Conservation (phyloP, 2,113 vertebrate genomes). For the Rousettus leschenaultii region DNA sequence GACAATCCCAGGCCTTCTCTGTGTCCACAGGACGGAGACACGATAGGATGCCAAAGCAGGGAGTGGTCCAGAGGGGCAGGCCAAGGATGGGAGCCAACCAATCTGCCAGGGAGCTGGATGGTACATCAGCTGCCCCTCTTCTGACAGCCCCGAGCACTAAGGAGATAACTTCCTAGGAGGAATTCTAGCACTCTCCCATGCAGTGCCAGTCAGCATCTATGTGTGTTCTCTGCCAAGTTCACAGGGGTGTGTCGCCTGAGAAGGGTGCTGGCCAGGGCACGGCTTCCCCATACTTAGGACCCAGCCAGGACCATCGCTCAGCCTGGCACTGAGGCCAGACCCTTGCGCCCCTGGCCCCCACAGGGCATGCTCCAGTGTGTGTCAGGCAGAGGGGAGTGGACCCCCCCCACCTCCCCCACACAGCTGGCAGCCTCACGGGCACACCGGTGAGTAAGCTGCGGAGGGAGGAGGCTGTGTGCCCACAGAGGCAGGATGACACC, state of each 20-base stretch:
- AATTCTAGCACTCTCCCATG: not conserved
- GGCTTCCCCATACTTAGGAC: not conserved
- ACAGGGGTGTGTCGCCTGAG: not conserved
- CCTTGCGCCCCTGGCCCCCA: not conserved
- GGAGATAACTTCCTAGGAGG: not conserved
- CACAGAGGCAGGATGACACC: slow-evolving; percentile 40
- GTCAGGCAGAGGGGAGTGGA: slow-evolving; percentile 47
- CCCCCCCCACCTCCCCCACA: slow-evolving; percentile 23
- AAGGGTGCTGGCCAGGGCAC: not conserved
- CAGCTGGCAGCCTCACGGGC: slow-evolving; percentile 58
- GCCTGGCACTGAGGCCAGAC: not conserved
- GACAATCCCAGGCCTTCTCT: not conserved
- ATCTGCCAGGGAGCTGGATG: not conserved
- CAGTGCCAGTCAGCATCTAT: slow-evolving; percentile 26
- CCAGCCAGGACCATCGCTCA: not conserved
- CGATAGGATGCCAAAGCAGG: not conserved
- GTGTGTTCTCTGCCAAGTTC: slow-evolving; percentile 56
- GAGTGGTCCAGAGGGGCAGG: not conserved
- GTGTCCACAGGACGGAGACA: not conserved
- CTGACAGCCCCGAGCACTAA: not conserved
- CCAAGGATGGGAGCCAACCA: not conserved
- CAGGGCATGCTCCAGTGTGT: not conserved
- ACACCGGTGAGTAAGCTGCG: slow-evolving; percentile 72
- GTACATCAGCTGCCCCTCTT: not conserved
- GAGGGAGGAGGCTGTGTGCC: not conserved